Percentiles rank a stretch among this genome's conserved stretches.
Evolutionary conservation across 2,888 invertebrate genomes (phyloP).

Genomic region (Cremastinae sp.): DNA sequence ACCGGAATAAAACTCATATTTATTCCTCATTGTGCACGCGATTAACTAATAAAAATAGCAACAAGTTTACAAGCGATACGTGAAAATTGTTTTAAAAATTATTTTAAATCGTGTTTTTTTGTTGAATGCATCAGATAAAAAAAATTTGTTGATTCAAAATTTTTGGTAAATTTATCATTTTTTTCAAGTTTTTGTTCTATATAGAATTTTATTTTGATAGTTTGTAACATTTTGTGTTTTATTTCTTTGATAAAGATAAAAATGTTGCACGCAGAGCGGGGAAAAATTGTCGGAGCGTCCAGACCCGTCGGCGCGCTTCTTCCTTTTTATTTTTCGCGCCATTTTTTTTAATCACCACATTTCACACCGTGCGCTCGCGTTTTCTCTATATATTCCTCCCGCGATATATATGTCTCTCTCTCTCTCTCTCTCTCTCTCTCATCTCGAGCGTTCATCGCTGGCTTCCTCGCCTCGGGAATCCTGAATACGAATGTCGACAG

Average conservation of each 20-base stretch:
- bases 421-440: slow-evolving; percentile 18
- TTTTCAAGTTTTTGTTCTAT: too few relatives aligned
- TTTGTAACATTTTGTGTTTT: too few relatives aligned
- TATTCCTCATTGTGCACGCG: slow-evolving; percentile 1
- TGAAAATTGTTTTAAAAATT: neutral
- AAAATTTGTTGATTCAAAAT: too few relatives aligned
- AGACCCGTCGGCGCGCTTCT: slow-evolving; percentile 32
- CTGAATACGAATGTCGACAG: slow-evolving; percentile 67
- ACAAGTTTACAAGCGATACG: neutral
- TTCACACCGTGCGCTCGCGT: slow-evolving; percentile 35
- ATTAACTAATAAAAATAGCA: slow-evolving; percentile 17
- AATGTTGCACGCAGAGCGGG: slow-evolving; percentile 13
- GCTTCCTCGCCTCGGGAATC: slow-evolving; percentile 32
- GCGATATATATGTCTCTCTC: slow-evolving; percentile 42
- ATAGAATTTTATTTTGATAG: too few relatives aligned
- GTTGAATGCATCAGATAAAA: too few relatives aligned
- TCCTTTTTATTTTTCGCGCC: slow-evolving; percentile 14
- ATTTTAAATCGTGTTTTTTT: too few relatives aligned
- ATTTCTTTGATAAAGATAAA: too few relatives aligned
- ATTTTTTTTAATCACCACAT: slow-evolving; percentile 37
- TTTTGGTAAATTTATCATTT: too few relatives aligned
- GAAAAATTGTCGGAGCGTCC: slow-evolving; percentile 48
- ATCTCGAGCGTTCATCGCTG: neutral
- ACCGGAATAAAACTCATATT: slow-evolving; percentile 18
- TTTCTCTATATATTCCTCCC: slow-evolving; percentile 47